Conservation (phyloP, 2,113 vertebrate genomes). For the Phylloscopus trochilus region DNA sequence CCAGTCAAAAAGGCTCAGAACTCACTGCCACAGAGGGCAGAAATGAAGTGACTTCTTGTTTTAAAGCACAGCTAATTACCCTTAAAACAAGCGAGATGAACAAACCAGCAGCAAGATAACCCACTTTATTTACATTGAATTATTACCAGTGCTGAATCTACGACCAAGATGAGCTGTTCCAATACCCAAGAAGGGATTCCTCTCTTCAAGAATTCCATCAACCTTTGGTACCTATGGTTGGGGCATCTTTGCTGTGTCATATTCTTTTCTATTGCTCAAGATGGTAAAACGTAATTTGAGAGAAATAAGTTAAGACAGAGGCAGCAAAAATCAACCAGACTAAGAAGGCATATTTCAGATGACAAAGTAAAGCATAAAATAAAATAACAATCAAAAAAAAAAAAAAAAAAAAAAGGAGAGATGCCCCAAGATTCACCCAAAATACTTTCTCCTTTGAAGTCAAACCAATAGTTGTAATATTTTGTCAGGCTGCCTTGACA, state of each 20-base stretch:
- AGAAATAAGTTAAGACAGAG: background rate
- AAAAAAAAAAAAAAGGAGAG: background rate
- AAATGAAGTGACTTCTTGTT: background rate
- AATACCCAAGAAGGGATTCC: background rate
- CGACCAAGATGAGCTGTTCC: background rate
- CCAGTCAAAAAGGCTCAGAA: background rate
- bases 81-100: background rate
- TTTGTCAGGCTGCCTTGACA: background rate
- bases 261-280: background rate
- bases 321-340: background rate
- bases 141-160: background rate
- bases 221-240: background rate
- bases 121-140: background rate
- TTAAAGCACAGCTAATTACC: background rate
- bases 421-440: background rate
- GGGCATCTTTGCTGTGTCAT: background rate
- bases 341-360: background rate
- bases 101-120: background rate
- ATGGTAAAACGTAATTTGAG: background rate
- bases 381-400: background rate
- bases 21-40: background rate
- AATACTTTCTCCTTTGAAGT: background rate
- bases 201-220: background rate
- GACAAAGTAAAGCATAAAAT: background rate
- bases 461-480: background rate